These are phyloP conservation scores for Drosophila kepulauana DNA, from an alignment of 1,140 invertebrate species.

Conservation along the genomic window DNA sequence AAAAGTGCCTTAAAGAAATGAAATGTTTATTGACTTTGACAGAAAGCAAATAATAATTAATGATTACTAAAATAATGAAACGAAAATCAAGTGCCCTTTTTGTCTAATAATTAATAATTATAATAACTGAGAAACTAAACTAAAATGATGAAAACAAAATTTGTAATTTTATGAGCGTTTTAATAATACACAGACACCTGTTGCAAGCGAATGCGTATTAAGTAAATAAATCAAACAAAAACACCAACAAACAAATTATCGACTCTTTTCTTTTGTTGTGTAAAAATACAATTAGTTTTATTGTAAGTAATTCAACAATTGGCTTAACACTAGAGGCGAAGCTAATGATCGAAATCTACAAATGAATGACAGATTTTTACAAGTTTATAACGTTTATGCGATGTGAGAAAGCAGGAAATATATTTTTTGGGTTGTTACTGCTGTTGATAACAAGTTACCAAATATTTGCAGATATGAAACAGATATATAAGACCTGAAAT, in stretches of 20 bases:
- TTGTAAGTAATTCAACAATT: conserved; percentile 10
- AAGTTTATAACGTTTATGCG: neutral
- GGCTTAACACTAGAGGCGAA: conserved; percentile 1
- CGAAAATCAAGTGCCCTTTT: conserved; percentile 54
- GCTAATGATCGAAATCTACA: neutral
- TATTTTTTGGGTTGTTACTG: neutral
- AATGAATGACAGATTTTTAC: neutral
- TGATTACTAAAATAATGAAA: conserved; percentile 28
- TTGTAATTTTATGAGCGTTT: conserved; percentile 69
- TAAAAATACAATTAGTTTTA: conserved; percentile 6
- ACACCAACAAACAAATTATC: conserved; percentile 40
- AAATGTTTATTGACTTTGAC: conserved; percentile 64
- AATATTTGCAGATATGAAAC: too few relatives aligned
- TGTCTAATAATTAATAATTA: conserved; percentile 45
- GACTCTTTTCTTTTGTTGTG: neutral
- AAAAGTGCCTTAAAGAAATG: conserved; percentile 72
- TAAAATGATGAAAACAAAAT: conserved; percentile 42
- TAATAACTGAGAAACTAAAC: conserved; percentile 47
- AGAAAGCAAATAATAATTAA: conserved; percentile 29
- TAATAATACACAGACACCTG: conserved; percentile 76
- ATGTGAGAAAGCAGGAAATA: neutral
- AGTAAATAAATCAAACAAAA: conserved; percentile 77
- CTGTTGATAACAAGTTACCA: too few relatives aligned
- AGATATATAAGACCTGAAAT: too few relatives aligned
- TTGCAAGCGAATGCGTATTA: conserved; percentile 76